These are phyloP conservation scores for Lingula anatina DNA, from an alignment of 2,888 invertebrate genomes.

Conservation along the genomic window DNA sequence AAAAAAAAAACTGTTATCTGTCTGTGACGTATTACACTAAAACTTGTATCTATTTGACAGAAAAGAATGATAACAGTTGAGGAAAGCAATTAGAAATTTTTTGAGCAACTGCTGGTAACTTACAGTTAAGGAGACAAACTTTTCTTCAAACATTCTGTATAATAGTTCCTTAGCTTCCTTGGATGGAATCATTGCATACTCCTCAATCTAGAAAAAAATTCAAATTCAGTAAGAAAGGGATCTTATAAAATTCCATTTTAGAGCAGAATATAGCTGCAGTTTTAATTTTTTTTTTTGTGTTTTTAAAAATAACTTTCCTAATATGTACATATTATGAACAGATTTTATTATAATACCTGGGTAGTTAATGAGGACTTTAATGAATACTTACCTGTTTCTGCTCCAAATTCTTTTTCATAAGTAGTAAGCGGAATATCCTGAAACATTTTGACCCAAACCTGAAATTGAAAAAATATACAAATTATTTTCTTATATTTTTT, in stretches of 20 bases:
- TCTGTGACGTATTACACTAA: too few species aligned
- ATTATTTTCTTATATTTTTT: too few species aligned
- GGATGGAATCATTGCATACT: slow-evolving; percentile 85
- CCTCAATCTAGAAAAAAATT: slow-evolving; percentile 72
- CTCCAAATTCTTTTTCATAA: slow-evolving; percentile 75
- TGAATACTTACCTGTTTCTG: slow-evolving; percentile 60
- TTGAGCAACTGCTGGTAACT: too few species aligned
- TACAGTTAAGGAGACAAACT: slow-evolving; percentile 58
- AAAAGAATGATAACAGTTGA: too few species aligned
- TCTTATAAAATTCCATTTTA: background rate
- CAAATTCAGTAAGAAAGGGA: background rate
- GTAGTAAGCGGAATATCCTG: slow-evolving; percentile 70
- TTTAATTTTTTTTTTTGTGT: too few species aligned
- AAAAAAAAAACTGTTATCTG: too few species aligned
- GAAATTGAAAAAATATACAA: slow-evolving; percentile 7
- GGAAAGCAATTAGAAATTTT: too few species aligned
- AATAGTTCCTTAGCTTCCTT: slow-evolving; percentile 88
- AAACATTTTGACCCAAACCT: slow-evolving; percentile 50
- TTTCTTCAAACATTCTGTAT: slow-evolving; percentile 78
- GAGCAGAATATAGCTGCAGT: background rate
- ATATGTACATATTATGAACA: too few species aligned
- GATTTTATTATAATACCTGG: too few species aligned
- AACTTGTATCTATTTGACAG: too few species aligned
- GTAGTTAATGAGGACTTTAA: too few species aligned
- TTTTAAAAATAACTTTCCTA: too few species aligned